Base-by-base conservation (phyloP, 2,113 vertebrate species). In the Argyrosomus japonicus region DNA sequence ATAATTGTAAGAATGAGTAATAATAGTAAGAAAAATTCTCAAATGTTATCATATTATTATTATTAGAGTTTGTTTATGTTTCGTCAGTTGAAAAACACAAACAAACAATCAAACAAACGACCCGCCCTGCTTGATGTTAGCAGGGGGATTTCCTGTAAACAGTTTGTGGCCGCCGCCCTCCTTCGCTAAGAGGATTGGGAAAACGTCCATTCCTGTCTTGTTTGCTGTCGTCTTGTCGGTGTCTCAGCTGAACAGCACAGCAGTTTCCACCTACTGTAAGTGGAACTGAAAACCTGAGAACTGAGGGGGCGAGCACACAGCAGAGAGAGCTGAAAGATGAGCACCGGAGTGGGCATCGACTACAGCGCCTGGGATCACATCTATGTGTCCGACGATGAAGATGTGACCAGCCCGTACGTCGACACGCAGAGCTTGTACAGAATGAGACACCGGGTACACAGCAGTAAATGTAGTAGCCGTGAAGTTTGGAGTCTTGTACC, bases 351-450 rank as follows among this genome's bases (percentile, higher is more conserved):
- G 64, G 96, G 96, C 89, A 94, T 97, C 89, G 96, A 98, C 71
- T 97, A 98, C 93, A 97, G 97, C 87, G 94, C 93, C 84, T 98
- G 97, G 97, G 97, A 98, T 73, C 97, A 98, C 86, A 97, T 97
- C 87, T 96, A 97, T 64, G 97, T 98, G 82, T 98, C 97, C 0
- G 97, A 98, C 77, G 97, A 98, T 71, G 97, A 98, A 73, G 97
- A 98, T 11, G 96, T 95, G 61, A 96, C 96, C 32, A 95, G 96
- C 76, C 97, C 97, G 64, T 97, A 96, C 73, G 97, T 99, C 85
- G 97, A 98, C 92, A 97, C 97, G 0, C 94, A 96, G 63, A 98
- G 97, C 1, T 92, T 98, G 29, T 98, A 97, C 94, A 93, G 96
- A 84, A 97, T 97, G 97, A 95, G 97, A 87, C 97, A 97, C 76